Percentiles rank a stretch among this genome's conserved stretches.
Conservation (phyloP, 2,888 invertebrate genomes). For the Cephus spinipes region DNA sequence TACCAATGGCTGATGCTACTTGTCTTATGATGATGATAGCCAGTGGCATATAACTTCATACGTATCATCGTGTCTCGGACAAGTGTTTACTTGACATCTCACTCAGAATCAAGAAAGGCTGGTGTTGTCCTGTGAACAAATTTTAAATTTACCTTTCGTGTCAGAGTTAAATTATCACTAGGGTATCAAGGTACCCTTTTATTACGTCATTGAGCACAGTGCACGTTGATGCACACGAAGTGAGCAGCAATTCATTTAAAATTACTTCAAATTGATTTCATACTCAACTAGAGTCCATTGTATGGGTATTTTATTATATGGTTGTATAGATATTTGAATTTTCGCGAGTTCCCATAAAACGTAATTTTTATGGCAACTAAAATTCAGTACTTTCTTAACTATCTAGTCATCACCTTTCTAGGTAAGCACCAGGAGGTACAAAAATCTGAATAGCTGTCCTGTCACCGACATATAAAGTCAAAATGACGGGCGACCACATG, state of each 20-base stretch:
- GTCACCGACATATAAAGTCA: slow-evolving; percentile 17
- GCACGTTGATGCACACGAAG: neutral
- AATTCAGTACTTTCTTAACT: slow-evolving; percentile 15
- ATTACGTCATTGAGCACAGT: neutral
- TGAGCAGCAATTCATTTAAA: neutral
- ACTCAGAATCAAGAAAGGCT: neutral
- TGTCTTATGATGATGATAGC: neutral
- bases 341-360: slow-evolving; percentile 13
- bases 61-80: neutral
- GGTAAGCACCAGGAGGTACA: slow-evolving; percentile 17
- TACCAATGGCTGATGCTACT: neutral
- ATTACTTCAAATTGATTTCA: too few relatives aligned
- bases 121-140: neutral
- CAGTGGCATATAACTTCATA: neutral
- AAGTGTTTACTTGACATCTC: neutral
- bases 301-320: too few relatives aligned
- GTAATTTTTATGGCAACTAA: slow-evolving; percentile 12
- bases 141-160: neutral
- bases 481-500: neutral
- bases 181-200: neutral
- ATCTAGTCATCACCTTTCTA: slow-evolving; percentile 23
- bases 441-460: slow-evolving; percentile 11
- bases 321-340: neutral
- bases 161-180: neutral
- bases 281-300: too few relatives aligned